A percentile compares a stretch with the other conserved stretches of the same genome.
Conservation (phyloP, 2,797 vertebrate species). For the Alcedo quadribrachys region DNA sequence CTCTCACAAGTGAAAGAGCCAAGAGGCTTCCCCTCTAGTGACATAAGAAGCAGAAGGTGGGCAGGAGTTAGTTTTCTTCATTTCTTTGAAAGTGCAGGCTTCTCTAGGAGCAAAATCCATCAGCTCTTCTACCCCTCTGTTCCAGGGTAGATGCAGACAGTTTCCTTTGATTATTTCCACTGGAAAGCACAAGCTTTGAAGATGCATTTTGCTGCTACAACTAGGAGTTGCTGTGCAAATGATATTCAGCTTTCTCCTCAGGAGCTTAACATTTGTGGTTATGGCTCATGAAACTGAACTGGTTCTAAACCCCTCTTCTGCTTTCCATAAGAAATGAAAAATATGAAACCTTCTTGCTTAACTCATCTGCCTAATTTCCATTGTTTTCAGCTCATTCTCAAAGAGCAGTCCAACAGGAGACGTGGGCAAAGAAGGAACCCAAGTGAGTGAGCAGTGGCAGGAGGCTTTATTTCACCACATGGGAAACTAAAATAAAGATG, state of each 20-base stretch:
- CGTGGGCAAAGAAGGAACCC: neutral
- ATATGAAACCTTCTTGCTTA: neutral
- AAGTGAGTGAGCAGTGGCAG: conserved; percentile 56
- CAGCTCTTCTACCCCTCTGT: neutral
- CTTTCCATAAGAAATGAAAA: neutral
- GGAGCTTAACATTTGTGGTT: neutral
- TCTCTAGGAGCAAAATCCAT: neutral
- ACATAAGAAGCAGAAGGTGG: neutral
- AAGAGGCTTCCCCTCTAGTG: neutral
- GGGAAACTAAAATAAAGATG: conserved; percentile 71
- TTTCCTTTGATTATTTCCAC: neutral
- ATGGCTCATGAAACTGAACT: neutral
- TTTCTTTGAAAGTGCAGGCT: neutral
- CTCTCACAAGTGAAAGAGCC: neutral
- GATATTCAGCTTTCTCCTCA: neutral
- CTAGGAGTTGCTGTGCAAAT: neutral
- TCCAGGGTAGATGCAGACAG: neutral
- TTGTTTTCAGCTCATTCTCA: conserved; percentile 77
- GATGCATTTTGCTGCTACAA: neutral
- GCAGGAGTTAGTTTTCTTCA: neutral
- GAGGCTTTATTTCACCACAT: conserved; percentile 61
- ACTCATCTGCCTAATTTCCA: neutral
- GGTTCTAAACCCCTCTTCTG: neutral
- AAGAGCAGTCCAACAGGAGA: conserved; percentile 51
- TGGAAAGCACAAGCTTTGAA: neutral